A percentile compares a stretch with the other conserved stretches of the same genome.
phyloP scores from a whole-genome alignment of 2,888 invertebrate species.

The Rhyacophila evoluta region DNA sequence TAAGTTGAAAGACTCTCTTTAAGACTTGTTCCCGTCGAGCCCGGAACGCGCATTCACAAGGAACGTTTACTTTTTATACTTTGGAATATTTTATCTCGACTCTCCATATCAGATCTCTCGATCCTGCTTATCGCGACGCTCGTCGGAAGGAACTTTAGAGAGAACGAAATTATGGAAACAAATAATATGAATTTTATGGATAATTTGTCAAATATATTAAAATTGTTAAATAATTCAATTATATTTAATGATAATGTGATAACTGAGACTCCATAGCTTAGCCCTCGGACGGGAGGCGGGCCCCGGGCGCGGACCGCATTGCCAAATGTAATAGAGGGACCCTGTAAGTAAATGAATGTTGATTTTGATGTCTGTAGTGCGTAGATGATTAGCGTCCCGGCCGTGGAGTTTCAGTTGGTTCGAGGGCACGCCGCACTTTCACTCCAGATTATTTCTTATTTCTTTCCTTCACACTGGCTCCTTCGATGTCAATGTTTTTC shows the following conservation, averaged over 20 bases:
- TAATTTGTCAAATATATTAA: slow-evolving; percentile 69
- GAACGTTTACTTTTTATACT: slow-evolving; percentile 47
- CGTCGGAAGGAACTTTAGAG: background rate
- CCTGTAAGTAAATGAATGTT: slow-evolving; percentile 28
- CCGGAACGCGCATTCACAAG: slow-evolving; percentile 37
- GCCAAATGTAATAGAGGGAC: background rate
- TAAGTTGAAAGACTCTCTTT: slow-evolving; percentile 51
- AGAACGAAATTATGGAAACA: slow-evolving; percentile 23
- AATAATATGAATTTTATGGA: slow-evolving; percentile 46
- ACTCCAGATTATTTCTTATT: slow-evolving; percentile 32
- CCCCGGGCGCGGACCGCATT: background rate
- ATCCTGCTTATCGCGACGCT: background rate
- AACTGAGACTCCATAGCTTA: slow-evolving; percentile 57
- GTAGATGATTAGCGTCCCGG: background rate
- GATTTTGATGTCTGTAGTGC: slow-evolving; percentile 25
- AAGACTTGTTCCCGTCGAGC: slow-evolving; percentile 50
- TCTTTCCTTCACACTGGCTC: slow-evolving; percentile 46
- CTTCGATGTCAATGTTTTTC: slow-evolving; percentile 51
- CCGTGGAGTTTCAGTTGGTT: slow-evolving; percentile 45
- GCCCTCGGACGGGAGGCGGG: slow-evolving; percentile 35
- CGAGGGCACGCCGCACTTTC: slow-evolving; percentile 28
- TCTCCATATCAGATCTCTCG: slow-evolving; percentile 40
- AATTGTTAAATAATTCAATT: slow-evolving; percentile 71
- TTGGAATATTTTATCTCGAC: slow-evolving; percentile 43
- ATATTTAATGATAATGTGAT: slow-evolving; percentile 63